Base-by-base conservation (phyloP, 2,888 invertebrate genomes). In the Linnaemya vulpina region DNA sequence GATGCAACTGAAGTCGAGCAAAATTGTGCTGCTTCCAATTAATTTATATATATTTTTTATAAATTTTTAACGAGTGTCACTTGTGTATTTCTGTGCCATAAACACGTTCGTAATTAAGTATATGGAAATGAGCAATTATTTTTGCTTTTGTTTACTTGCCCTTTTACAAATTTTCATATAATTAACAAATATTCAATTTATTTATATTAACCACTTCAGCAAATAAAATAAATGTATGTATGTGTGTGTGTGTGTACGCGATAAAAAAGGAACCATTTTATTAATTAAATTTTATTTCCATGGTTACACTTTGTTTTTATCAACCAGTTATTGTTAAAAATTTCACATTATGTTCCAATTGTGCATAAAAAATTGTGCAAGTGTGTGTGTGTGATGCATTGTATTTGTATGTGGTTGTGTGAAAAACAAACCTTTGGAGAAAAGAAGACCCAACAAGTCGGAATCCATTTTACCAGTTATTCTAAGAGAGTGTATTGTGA, bases 401-500 rank as follows among this genome's bases (percentile, higher is more conserved):
- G 22, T 49, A 20, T 35, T 9, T 67, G 43, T 75, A 3, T 43
- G 22, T 62, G 5, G 38, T 7, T 49, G 22, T 22, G 13, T 35
- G 74, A 1, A 58, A 71, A 71, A 46, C 20, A 71, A 65, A 79
- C 38, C 62, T 22, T 53, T 40, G 46, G 79, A 40, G 22, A 40
- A 67, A 76, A 65, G 11, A n/a, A 25, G 4, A 82, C 49, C 63
- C 82, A 82, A 82, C 82, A 82, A 82, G 82, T 82, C 82, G 30
- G 2, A 58, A 4, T 62, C 60, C 49, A 17, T 40, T 17, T 13
- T n/a, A 1, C 4, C 43, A 67, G 10, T 68, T 38, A 20, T 1
- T 38, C 1, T 22, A 10, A 35, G 11, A 58, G 35, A 38, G 55
- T 20, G 17, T 43, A 15, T 15, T 25, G 20, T 10, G 38, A 17